Conservation (phyloP, 2,797 vertebrate genomes). For the Lepilemur septentrionalis region DNA sequence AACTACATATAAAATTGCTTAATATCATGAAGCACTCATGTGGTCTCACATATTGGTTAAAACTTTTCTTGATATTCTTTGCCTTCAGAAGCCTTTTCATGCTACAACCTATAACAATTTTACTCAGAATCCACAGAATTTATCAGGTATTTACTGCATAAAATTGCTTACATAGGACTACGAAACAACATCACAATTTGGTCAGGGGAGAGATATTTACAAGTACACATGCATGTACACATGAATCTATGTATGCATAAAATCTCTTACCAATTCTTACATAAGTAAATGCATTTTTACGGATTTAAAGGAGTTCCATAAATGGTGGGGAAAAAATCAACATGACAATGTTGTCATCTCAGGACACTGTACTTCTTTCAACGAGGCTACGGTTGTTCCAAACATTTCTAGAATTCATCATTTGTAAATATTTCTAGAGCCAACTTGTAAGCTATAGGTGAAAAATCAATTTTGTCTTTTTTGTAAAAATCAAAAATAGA, state of each 20-base stretch:
- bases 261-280: not conserved
- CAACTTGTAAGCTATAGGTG: not conserved
- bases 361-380: constrained; percentile 13
- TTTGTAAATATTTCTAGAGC: constrained; percentile 14
- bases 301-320: not conserved
- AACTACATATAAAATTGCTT: constrained; percentile 7
- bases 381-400: not conserved
- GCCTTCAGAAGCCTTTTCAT: not conserved
- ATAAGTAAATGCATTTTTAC: constrained; percentile 8
- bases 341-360: not conserved
- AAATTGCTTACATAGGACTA: not conserved
- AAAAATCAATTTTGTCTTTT: constrained; percentile 13
- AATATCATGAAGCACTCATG: not conserved
- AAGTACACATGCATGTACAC: not conserved
- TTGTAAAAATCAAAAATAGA: not conserved
- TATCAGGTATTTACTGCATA: not conserved
- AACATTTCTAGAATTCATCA: constrained; percentile 27
- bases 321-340: not conserved
- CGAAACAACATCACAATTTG: not conserved
- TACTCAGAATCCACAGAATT: not conserved
- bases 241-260: not conserved
- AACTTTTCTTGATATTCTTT: not conserved
- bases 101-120: not conserved
- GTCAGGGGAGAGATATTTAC: not conserved
- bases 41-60: not conserved